phyloP scores from a whole-genome alignment of 1,140 invertebrate species.

The Leptinotarsa texana region DNA sequence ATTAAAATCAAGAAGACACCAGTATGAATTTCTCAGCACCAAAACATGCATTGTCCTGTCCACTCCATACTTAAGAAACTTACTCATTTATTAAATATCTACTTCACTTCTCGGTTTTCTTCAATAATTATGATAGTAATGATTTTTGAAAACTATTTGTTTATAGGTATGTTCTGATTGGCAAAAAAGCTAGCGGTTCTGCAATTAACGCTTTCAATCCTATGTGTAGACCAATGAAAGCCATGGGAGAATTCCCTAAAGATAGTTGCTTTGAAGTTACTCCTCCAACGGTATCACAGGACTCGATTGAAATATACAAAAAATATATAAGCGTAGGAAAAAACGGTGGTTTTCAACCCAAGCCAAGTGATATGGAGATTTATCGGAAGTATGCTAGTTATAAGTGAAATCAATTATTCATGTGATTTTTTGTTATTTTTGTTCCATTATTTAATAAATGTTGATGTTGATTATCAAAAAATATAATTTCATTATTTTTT shows the following conservation, averaged over 20 bases:
- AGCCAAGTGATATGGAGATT: conserved; percentile 44
- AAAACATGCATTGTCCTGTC: too few relatives aligned
- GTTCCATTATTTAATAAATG: conserved; percentile 7
- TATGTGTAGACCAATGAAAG: conserved; percentile 34
- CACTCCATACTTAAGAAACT: too few relatives aligned
- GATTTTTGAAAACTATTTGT: not conserved
- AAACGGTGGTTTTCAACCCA: conserved; percentile 43
- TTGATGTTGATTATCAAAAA: not conserved
- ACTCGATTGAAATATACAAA: conserved; percentile 51
- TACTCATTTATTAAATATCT: too few relatives aligned
- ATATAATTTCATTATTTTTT: too few relatives aligned
- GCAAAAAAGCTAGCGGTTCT: conserved; percentile 63
- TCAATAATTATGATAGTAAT: too few relatives aligned
- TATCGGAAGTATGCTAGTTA: conserved; percentile 50
- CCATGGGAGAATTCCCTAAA: conserved; percentile 50
- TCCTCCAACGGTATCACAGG: conserved; percentile 56
- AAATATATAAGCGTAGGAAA: conserved; percentile 49
- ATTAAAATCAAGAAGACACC: too few relatives aligned
- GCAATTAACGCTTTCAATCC: conserved; percentile 53
- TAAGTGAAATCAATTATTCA: conserved; percentile 32
- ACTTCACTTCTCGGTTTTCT: too few relatives aligned
- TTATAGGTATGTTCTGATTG: conserved; percentile 62
- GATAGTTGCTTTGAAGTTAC: conserved; percentile 59
- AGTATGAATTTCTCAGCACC: too few relatives aligned
- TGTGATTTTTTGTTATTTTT: conserved; percentile 19